A percentile compares a stretch with the other conserved stretches of the same genome.
Evolutionary conservation across 30 jellyfish, hydroid and myxozoan species (phyloP).

Genomic region (Hydractinia symbiolongicarpus): DNA sequence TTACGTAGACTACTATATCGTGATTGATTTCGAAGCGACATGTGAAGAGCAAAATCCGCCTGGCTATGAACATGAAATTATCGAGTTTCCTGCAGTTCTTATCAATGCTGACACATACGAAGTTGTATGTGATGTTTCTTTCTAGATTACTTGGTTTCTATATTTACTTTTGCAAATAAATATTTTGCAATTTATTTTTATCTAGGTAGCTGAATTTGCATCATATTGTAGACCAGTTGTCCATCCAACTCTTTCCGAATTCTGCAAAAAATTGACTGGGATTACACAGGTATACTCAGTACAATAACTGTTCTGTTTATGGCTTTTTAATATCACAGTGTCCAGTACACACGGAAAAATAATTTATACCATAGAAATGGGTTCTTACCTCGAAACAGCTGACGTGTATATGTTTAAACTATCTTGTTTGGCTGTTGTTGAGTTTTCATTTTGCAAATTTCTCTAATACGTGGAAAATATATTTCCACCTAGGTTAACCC

Average conservation of each 20-base stretch:
- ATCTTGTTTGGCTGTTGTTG: too few relatives aligned
- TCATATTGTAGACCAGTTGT: conserved; percentile 68
- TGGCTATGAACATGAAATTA: conserved; percentile 78
- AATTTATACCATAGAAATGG: too few relatives aligned
- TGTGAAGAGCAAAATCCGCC: conserved; percentile 78
- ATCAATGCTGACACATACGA: conserved; percentile 33
- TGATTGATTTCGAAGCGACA: conserved; percentile 88
- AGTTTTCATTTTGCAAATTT: too few relatives aligned
- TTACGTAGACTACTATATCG: conserved; percentile 49
- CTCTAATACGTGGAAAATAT: too few relatives aligned
- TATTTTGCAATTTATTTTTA: not conserved
- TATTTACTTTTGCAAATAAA: not conserved
- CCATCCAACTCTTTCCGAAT: conserved; percentile 36
- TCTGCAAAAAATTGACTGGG: conserved; percentile 67
- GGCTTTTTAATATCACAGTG: too few relatives aligned
- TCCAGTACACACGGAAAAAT: too few relatives aligned
- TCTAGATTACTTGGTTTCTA: not conserved
- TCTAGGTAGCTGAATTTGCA: conserved; percentile 59
- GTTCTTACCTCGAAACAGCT: too few relatives aligned
- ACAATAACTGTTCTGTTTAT: too few relatives aligned
- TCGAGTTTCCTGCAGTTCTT: conserved; percentile 86
- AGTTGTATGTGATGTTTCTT: conserved; percentile 40
- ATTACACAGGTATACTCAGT: conserved; percentile 54
- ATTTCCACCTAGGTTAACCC: too few relatives aligned
- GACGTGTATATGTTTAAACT: too few relatives aligned